Percentiles rank a stretch among this genome's conserved stretches.
phyloP scores from a whole-genome alignment of 2,797 vertebrate species.

The Anomalospiza imberbis region DNA sequence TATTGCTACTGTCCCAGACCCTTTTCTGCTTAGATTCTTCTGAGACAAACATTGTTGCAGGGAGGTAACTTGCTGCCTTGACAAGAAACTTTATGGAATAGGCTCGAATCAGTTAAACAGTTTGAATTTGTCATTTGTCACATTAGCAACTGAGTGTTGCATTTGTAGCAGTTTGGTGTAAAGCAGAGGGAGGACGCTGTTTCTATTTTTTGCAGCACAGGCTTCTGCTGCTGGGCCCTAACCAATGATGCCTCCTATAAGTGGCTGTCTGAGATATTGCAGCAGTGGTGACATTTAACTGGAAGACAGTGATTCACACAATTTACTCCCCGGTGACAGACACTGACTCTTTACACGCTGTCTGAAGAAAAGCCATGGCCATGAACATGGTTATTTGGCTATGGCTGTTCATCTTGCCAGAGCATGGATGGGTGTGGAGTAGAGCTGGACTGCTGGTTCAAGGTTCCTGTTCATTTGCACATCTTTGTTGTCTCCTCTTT shows the following conservation, averaged over 20 bases:
- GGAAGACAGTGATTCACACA: conserved; percentile 52
- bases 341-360: not conserved
- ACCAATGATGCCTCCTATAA: conserved; percentile 13
- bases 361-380: not conserved
- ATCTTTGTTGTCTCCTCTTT: not conserved
- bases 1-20: not conserved
- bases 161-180: conserved; percentile 19
- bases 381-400: not conserved
- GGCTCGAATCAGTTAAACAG: not conserved
- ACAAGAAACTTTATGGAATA: not conserved
- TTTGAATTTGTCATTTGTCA: conserved; percentile 32
- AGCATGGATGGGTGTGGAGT: not conserved
- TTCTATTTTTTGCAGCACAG: conserved; percentile 44
- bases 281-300: conserved; percentile 43
- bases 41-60: not conserved
- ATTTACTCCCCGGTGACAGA: conserved; percentile 45
- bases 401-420: not conserved
- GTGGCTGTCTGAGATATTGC: conserved; percentile 18
- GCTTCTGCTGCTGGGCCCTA: conserved; percentile 37
- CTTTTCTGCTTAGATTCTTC: not conserved
- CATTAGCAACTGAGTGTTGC: conserved; percentile 18
- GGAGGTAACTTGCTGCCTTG: not conserved
- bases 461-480: not conserved
- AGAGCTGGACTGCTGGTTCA: accelerated
- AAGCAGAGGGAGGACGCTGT: conserved; percentile 19